Evolutionary conservation across 1,140 invertebrate genomes (phyloP), one percentile per base, ranked within the genome.

Genomic region (Drosophila athabasca): DNA sequence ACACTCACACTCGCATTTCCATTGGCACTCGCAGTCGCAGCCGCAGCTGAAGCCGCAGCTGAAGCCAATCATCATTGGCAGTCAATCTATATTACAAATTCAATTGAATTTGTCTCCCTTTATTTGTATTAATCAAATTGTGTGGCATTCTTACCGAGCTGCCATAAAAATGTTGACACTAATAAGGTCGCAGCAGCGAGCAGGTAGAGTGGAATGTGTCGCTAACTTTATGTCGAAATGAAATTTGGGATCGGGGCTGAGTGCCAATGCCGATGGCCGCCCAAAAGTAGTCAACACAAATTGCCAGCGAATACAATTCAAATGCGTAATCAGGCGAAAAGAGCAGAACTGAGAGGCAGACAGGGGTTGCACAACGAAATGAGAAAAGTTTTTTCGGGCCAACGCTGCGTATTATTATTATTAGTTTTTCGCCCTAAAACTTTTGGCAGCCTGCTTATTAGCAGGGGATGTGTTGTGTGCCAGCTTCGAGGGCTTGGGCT

Each of bases 291-390:
- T 11, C 11, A 48, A 48, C 26, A 29, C 46, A 48, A 68, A 43
- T 31, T 50, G 43, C 43, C 13, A 41, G 55, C 60, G 60, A 88
- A 89, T 77, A 89, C 83, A 79, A 87, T 87, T 89, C 80, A 84
- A 84, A 84, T 80, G 85, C 73, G 73, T 90, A 84, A 85, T 88
- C 84, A 88, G 81, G 72, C 76, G 84, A 72, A 78, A 73, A 51
- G 26, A 66, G 29, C 8, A 31, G 29, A 29, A 29, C 8, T 31
- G 29, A 31, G 8, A 35, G 3, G 31, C 6, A 44, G 13, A 48
- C 68, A 60, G 65, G 68, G 70, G 77, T 58, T 45, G 76, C 48
- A 61, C 24, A 69, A 49, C 62, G 70, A 90, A 89, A 90, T 90
- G 78, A 83, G 84, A 90, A 90, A 90, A 90, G 81, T 90, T 90